Evolutionary conservation across 1,140 invertebrate genomes (phyloP).

Genomic region (Archivesica marissinica): DNA sequence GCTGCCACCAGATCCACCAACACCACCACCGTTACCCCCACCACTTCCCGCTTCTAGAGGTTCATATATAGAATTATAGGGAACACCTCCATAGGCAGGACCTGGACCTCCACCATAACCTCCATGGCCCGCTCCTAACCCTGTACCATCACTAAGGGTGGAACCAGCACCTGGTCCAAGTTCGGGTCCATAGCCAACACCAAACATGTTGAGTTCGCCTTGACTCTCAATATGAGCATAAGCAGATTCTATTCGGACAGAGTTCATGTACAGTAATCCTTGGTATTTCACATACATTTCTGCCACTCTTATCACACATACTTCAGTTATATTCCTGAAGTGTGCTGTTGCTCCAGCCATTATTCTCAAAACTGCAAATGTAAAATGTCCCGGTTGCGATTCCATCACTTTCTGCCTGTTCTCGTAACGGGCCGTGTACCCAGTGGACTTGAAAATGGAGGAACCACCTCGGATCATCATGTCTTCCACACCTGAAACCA

Average conservation of each 20-base stretch:
- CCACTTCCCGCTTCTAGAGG: slow-evolving; percentile 73
- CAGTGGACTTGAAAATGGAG: slow-evolving; percentile 71
- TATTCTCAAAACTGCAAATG: slow-evolving; percentile 68
- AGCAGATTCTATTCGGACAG: slow-evolving; percentile 67
- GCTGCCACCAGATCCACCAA: slow-evolving; percentile 74
- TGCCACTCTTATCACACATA: slow-evolving; percentile 68
- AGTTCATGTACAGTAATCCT: slow-evolving; percentile 73
- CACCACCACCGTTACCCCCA: slow-evolving; percentile 72
- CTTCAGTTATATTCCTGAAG: slow-evolving; percentile 68
- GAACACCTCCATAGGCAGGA: slow-evolving; percentile 72
- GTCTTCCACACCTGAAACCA: slow-evolving; percentile 71
- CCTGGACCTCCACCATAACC: slow-evolving; percentile 75
- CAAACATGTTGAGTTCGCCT: slow-evolving; percentile 72
- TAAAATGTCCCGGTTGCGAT: slow-evolving; percentile 72
- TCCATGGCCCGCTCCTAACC: slow-evolving; percentile 75
- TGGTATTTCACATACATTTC: slow-evolving; percentile 74
- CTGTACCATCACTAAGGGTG: slow-evolving; percentile 57
- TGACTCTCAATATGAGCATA: slow-evolving; percentile 74
- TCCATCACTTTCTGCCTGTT: slow-evolving; percentile 71
- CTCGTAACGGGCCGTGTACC: slow-evolving; percentile 72
- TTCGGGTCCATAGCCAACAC: slow-evolving; percentile 65
- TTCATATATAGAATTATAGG: slow-evolving; percentile 73
- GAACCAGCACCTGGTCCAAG: slow-evolving; percentile 70
- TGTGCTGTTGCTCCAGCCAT: slow-evolving; percentile 69
- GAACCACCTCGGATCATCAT: slow-evolving; percentile 70